Evolutionary conservation across 35 echinoderm and acorn worm genomes (phyloP).

Genomic region (Nesometra sesokonis): DNA sequence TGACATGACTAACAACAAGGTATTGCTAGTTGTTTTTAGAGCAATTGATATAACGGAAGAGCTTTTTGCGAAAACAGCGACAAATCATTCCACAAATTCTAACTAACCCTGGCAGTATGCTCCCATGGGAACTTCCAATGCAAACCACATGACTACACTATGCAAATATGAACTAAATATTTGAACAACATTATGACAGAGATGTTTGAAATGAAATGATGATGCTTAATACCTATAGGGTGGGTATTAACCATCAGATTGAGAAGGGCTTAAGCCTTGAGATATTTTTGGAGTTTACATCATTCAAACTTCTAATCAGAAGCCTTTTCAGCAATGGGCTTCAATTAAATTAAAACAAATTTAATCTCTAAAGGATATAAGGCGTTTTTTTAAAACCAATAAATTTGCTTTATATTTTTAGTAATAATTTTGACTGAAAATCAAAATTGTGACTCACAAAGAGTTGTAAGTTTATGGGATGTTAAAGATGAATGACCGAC

Average conservation of each 20-base stretch:
- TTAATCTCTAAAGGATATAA: not conserved
- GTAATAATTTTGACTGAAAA: not conserved
- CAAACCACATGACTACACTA: not conserved
- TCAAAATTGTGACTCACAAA: too few relatives aligned
- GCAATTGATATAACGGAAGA: not conserved
- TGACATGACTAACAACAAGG: not conserved
- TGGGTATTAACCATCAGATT: not conserved
- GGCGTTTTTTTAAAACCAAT: too few relatives aligned
- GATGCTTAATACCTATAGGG: not conserved
- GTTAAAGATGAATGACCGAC: too few relatives aligned
- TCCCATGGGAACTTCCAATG: not conserved
- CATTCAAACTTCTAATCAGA: not conserved
- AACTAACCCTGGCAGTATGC: not conserved
- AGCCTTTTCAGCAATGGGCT: not conserved
- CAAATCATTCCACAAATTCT: not conserved
- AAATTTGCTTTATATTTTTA: too few relatives aligned
- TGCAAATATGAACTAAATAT: not conserved
- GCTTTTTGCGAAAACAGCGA: not conserved
- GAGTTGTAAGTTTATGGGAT: too few relatives aligned
- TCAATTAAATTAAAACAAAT: not conserved
- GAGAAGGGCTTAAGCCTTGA: not conserved
- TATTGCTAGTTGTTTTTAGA: not conserved
- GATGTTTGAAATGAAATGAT: not conserved
- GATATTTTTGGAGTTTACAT: not conserved
- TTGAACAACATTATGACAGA: not conserved